These are phyloP conservation scores for Crotalus tigris DNA, from an alignment of 2,113 vertebrate genomes.

Conservation along the genomic window DNA sequence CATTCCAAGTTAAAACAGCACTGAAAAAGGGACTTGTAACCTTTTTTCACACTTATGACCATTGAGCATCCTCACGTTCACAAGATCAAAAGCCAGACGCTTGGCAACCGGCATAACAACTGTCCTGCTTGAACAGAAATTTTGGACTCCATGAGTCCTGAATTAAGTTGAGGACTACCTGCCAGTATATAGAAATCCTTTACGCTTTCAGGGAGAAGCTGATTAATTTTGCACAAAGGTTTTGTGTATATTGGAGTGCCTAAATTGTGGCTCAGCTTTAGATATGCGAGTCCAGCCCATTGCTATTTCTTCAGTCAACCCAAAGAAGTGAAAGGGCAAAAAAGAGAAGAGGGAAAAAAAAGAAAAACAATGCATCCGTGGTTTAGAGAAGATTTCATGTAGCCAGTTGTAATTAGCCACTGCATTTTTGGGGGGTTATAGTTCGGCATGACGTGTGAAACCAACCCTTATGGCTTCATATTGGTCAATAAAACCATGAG, in stretches of 20 bases:
- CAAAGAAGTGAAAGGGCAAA: not conserved
- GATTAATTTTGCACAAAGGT: not conserved
- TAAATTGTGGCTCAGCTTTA: not conserved
- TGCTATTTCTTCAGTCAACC: not conserved
- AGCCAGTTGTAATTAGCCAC: not conserved
- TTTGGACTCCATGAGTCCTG: too few species aligned
- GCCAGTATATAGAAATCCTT: not conserved
- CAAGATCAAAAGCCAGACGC: not conserved
- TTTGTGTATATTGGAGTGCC: not conserved
- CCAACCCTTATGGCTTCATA: not conserved
- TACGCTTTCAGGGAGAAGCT: not conserved
- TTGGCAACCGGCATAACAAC: too few species aligned
- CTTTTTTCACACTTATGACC: not conserved
- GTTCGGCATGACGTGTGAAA: not conserved
- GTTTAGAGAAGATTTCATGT: not conserved
- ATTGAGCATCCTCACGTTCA: not conserved
- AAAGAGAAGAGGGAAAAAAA: not conserved
- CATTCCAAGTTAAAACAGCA: too few species aligned
- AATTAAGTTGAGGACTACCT: too few species aligned
- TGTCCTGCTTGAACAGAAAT: too few species aligned
- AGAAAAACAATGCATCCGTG: not conserved
- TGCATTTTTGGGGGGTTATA: not conserved
- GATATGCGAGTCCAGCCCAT: not conserved
- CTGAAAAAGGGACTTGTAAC: not conserved
- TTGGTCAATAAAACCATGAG: not conserved